Percentiles rank a stretch among this genome's conserved stretches.
Conservation (phyloP, 2,113 vertebrate genomes). For the Gymnorhina tibicen region DNA sequence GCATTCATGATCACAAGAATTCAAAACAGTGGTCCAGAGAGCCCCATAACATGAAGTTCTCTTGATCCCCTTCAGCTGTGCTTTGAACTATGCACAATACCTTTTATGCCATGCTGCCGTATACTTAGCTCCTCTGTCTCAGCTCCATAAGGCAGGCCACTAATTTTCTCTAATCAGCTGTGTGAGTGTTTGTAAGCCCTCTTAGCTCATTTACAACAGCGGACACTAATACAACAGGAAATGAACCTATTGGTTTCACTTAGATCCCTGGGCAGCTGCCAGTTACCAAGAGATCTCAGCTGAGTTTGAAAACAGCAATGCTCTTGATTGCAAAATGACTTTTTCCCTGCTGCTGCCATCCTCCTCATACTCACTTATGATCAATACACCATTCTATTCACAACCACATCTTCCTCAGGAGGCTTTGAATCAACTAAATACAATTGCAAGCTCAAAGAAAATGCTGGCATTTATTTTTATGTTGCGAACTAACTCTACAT, state of each 20-base stretch:
- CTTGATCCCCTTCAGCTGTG: not conserved
- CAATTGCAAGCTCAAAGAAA: not conserved
- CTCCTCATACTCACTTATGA: not conserved
- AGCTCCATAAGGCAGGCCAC: not conserved
- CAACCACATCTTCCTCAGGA: not conserved
- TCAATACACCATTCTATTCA: not conserved
- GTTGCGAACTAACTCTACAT: not conserved
- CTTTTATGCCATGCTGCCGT: not conserved
- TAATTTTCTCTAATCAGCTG: not conserved
- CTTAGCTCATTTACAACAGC: not conserved
- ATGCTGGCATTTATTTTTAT: not conserved
- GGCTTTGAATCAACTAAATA: not conserved
- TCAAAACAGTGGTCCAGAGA: not conserved
- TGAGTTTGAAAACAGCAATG: constrained; percentile 6
- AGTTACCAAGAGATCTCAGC: not conserved
- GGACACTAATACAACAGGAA: not conserved
- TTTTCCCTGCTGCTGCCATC: not conserved
- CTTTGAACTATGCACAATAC: not conserved
- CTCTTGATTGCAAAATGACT: not conserved
- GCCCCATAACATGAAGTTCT: not conserved
- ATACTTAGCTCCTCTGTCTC: not conserved
- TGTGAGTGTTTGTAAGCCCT: not conserved
- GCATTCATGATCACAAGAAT: not conserved
- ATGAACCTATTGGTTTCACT: constrained; percentile 13
- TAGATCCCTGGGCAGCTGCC: not conserved